Conservation (phyloP, 2,888 invertebrate species). For the Apamea sordens region DNA sequence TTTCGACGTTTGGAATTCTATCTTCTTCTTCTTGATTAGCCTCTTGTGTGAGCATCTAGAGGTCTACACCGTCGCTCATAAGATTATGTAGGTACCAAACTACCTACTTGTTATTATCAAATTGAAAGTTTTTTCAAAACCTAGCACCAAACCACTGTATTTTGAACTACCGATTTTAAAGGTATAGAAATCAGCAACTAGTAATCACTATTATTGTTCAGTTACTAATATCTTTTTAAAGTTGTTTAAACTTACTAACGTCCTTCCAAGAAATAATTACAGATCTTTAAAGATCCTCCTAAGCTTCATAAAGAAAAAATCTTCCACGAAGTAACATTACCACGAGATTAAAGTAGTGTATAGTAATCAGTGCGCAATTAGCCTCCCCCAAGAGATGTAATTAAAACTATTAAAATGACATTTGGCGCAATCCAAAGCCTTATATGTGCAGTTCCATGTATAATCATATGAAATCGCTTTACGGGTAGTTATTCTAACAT, state of each 20-base stretch:
- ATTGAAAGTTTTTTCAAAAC: not conserved
- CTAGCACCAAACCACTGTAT: not conserved
- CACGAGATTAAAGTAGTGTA: conserved; percentile 62
- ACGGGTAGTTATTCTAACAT: conserved; percentile 75
- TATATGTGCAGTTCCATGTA: conserved; percentile 72
- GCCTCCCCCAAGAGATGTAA: conserved; percentile 75
- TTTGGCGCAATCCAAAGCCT: conserved; percentile 78
- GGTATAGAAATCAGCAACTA: not conserved
- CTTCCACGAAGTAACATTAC: conserved; percentile 57
- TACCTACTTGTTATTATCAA: not conserved
- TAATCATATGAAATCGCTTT: conserved; percentile 78
- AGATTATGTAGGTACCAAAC: not conserved
- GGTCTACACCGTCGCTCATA: not conserved
- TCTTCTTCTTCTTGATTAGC: not conserved
- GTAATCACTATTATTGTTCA: not conserved
- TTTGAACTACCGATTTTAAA: conserved; percentile 2
- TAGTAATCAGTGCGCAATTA: conserved; percentile 76
- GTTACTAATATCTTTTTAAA: not conserved
- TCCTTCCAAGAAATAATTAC: conserved; percentile 28
- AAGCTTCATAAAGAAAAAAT: conserved; percentile 43
- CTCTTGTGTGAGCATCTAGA: not conserved
- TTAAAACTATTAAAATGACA: conserved; percentile 89
- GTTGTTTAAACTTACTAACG: conserved; percentile 4
- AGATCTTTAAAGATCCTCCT: conserved; percentile 21
- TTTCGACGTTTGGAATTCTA: not conserved